Evolutionary conservation across 2,797 vertebrate genomes (phyloP).

Genomic region (Melanotaenia pygmaea): DNA sequence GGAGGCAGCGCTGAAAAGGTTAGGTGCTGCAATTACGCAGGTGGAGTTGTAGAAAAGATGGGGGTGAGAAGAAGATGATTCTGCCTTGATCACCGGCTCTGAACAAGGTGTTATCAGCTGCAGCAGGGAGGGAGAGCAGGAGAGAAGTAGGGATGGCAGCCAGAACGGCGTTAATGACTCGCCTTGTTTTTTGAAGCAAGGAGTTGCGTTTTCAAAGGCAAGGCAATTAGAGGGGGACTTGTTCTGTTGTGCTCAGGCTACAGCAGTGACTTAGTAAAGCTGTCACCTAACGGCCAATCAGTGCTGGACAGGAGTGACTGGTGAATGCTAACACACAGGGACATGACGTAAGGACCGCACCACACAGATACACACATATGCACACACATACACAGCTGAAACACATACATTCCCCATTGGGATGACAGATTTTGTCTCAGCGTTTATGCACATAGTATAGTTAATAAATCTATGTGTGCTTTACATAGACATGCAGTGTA

Average conservation of each 20-base stretch:
- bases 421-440: conserved; percentile 9
- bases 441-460: conserved; percentile 16
- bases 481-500: conserved; percentile 11
- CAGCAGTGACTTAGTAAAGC: conserved; percentile 63
- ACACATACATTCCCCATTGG: background rate
- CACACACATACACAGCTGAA: conserved; percentile 16
- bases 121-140: conserved; percentile 28
- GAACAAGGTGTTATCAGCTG: conserved; percentile 78
- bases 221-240: conserved; percentile 79
- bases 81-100: conserved; percentile 75
- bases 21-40: conserved; percentile 87
- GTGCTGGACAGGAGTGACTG: conserved; percentile 47
- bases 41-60: conserved; percentile 81
- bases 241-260: conserved; percentile 66
- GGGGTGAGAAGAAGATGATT: conserved; percentile 79
- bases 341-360: conserved; percentile 18
- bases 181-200: conserved; percentile 76
- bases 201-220: conserved; percentile 76
- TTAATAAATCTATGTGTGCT: conserved; percentile 35
- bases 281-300: conserved; percentile 64
- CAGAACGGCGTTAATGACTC: conserved; percentile 79
- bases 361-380: background rate
- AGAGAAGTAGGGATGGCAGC: conserved; percentile 54
- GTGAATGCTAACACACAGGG: conserved; percentile 30
- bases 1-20: conserved; percentile 85